A percentile compares a stretch with the other conserved stretches of the same genome.
Evolutionary conservation across 2,113 vertebrate genomes (phyloP).

Genomic region (Caranx ignobilis): DNA sequence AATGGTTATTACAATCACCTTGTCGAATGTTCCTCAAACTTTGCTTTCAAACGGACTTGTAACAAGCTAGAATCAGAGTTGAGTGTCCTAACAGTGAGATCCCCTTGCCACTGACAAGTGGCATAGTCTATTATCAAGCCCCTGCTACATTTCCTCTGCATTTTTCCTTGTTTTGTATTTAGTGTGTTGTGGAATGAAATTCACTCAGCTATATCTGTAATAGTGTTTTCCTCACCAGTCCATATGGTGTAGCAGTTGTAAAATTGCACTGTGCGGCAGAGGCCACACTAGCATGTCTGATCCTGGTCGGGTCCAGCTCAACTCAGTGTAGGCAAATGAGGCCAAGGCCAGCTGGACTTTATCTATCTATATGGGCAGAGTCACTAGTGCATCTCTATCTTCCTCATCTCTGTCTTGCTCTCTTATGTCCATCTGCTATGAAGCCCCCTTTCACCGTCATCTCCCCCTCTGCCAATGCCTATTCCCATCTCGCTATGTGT

Average conservation of each 20-base stretch:
- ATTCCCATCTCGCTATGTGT: conserved; percentile 46
- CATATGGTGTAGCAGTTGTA: conserved; percentile 53
- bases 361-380: conserved; percentile 50
- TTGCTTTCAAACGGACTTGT: neutral
- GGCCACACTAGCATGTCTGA: conserved; percentile 29
- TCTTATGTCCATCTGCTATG: conserved; percentile 70
- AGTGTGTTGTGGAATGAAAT: neutral
- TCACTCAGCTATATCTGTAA: conserved; percentile 11
- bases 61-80: neutral
- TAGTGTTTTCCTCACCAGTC: conserved; percentile 25
- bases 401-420: conserved; percentile 44
- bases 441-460: conserved; percentile 44
- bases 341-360: conserved; percentile 67
- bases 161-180: neutral
- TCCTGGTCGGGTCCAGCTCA: conserved; percentile 39
- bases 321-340: conserved; percentile 41
- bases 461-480: conserved; percentile 40
- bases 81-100: neutral
- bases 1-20: neutral
- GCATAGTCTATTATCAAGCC: neutral
- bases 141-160: neutral
- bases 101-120: neutral
- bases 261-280: conserved; percentile 21
- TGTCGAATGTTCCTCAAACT: neutral
- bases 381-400: conserved; percentile 45